Conservation (phyloP, 2,888 invertebrate species). For the Monoplex corrugatus region DNA sequence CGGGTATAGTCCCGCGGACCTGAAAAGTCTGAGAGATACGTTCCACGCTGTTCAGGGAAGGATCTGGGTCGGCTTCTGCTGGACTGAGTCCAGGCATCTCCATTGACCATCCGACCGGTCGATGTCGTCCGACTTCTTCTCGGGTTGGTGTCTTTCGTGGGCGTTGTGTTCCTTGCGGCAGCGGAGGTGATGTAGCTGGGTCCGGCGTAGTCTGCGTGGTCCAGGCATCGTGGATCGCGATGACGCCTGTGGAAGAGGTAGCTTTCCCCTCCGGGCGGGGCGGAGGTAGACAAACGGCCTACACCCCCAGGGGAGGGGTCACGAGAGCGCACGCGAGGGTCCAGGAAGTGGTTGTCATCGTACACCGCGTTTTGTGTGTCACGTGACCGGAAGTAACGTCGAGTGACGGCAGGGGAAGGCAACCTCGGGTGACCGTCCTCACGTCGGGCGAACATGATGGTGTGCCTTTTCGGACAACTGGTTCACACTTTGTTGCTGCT, state of each 20-base stretch:
- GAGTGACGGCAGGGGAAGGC: slow-evolving; percentile 31
- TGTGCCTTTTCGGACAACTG: too few relatives aligned
- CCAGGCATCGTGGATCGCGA: background rate
- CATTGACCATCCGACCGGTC: background rate
- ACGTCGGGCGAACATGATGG: slow-evolving; percentile 15
- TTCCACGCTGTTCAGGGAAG: slow-evolving; percentile 26
- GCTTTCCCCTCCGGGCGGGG: background rate
- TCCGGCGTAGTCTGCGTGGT: slow-evolving; percentile 12
- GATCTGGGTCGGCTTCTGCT: slow-evolving; percentile 28
- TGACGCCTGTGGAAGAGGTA: slow-evolving; percentile 20
- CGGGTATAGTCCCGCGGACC: background rate
- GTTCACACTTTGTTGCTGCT: too few relatives aligned
- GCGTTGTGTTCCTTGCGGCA: background rate
- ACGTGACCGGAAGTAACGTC: slow-evolving; percentile 32
- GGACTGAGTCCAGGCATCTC: background rate
- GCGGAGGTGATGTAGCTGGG: slow-evolving; percentile 6
- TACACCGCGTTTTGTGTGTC: background rate
- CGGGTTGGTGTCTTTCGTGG: background rate
- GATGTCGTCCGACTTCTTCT: background rate
- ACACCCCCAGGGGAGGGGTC: slow-evolving; percentile 38
- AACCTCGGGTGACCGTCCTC: slow-evolving; percentile 25
- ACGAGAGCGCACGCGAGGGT: background rate
- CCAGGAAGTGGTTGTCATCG: slow-evolving; percentile 19
- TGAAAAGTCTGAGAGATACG: background rate
- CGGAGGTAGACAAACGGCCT: slow-evolving; percentile 39